Conservation (phyloP, 2,888 invertebrate species). For the Monoplex corrugatus region DNA sequence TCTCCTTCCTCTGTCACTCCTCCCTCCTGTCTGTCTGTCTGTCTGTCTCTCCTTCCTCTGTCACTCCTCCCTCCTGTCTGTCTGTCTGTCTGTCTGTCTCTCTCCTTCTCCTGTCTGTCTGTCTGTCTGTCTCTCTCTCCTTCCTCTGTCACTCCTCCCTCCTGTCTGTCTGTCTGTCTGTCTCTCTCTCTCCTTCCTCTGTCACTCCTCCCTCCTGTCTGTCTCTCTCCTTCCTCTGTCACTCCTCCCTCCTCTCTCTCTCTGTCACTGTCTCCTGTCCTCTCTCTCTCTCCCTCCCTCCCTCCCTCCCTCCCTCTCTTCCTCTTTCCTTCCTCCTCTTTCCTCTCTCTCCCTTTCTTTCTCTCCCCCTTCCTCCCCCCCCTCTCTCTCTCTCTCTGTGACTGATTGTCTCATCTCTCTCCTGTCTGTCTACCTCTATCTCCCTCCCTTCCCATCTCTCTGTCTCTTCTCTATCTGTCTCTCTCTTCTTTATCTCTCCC, state of each 20-base stretch:
- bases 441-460: no score
- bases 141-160: no score
- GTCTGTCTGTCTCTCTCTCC: not conserved
- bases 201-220: not conserved
- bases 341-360: no score
- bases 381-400: no score
- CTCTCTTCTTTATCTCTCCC: no score
- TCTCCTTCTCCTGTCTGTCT: not conserved
- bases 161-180: not conserved
- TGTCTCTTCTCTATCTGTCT: no score
- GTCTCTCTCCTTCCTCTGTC: not conserved
- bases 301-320: constrained; percentile 5
- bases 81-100: not conserved
- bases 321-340: no score
- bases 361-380: not conserved
- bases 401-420: no score
- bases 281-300: not conserved
- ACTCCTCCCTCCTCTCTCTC: not conserved
- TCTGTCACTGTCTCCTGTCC: not conserved
- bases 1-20: not conserved
- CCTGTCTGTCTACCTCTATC: no score
- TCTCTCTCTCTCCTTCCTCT: not conserved
- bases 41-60: not conserved
- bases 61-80: not conserved
- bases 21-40: no score